Percentiles rank a stretch among this genome's conserved stretches.
Evolutionary conservation across 2,888 invertebrate genomes (phyloP).

Genomic region (Caenorhabditis sp.): DNA sequence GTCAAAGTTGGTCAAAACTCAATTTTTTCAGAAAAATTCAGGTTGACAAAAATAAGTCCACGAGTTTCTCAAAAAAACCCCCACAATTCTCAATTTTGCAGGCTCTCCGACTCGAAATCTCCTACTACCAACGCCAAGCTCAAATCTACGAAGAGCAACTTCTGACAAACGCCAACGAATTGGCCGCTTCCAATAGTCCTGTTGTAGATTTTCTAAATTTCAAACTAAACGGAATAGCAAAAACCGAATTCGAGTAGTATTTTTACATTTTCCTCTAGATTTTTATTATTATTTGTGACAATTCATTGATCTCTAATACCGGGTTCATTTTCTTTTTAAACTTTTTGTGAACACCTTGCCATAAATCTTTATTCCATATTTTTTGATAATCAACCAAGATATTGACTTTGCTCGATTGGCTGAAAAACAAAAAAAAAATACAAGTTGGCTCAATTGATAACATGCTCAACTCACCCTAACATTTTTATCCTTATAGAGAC

Average conservation of each 20-base stretch:
- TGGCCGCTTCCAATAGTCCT: background rate
- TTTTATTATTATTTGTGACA: too few species aligned
- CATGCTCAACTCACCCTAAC: too few species aligned
- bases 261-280: too few species aligned
- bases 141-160: constrained; percentile 27
- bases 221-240: background rate
- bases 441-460: too few species aligned
- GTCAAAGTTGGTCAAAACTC: too few species aligned
- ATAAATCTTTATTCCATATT: background rate
- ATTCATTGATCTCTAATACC: background rate
- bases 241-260: background rate
- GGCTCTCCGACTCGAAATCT: constrained; percentile 38
- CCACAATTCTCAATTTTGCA: background rate
- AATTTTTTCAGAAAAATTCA: too few species aligned
- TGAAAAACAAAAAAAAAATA: too few species aligned
- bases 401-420: background rate
- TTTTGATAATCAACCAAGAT: background rate
- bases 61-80: background rate
- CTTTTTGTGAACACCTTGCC: too few species aligned
- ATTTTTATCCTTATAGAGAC: too few species aligned
- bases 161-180: background rate
- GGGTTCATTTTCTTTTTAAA: background rate
- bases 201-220: background rate
- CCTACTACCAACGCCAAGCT: constrained; percentile 28
- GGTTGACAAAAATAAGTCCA: background rate